Evolutionary conservation across 37 sponge, comb jelly and placozoan genomes (phyloP), one percentile per base, ranked within the genome.

Genomic region (Cladorhizidae sp.): DNA sequence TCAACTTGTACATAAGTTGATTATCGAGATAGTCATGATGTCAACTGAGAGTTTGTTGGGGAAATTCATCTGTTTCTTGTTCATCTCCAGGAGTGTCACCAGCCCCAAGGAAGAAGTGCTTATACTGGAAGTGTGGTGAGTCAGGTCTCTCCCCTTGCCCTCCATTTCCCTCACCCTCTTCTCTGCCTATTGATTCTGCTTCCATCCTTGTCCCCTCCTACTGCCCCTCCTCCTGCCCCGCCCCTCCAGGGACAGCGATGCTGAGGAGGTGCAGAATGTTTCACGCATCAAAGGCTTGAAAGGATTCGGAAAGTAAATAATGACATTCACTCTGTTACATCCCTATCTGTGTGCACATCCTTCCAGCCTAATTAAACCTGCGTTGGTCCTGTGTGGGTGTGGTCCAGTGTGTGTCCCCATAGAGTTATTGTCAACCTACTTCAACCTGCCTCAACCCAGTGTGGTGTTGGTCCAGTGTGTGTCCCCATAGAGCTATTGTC

Each of bases 41-140:
- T 59, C 17, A 12, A 7, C 12, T 28, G 61, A 28, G 61, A 23
- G n/a, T 12, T 12, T 7, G 5, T 59, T 59, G 7, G 6, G 38
- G 38, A 32, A 31, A 32, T 67, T 67, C 29, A 35, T 54, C 2
- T 71, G 20, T 71, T 1, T 39, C 41, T 22, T 64, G 29, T 50
- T 0, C 74, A 3, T 14, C 41, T 73, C 38, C 58, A 86, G 87
- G 52, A 22, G 54, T 0, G 23, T 86, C 22, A 37, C 51, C 8
- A 65, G 62, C 45, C 80, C 74, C 31, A 73, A 41, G 23, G 75
- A 79, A 7, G 74, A 86, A 17, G 26, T 67, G 20, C 75, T 86
- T 15, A 80, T 79, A 26, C 39, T 86, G 17, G 87, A 86, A 54
- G 57, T 86, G 1, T 86, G 87, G 87, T 79, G 29, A 64, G 79